Base-by-base conservation (phyloP, 2,113 vertebrate genomes). In the Callopanchax toddi region DNA sequence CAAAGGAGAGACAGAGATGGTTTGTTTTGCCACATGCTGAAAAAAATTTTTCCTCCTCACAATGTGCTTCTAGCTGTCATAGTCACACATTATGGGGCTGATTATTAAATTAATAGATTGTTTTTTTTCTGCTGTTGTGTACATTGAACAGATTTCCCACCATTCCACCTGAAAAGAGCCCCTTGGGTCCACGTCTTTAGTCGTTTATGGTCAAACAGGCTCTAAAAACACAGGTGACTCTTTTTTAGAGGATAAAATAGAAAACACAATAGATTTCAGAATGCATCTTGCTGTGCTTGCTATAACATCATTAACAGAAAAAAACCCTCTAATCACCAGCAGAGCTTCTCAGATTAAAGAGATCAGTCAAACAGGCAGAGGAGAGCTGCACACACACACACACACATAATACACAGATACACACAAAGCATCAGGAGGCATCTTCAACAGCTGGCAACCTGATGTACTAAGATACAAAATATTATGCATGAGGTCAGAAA, bases 91-190 rank as follows among this genome's bases (percentile, higher is more conserved):
- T 55, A 50, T 50, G 67, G n/a, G 4, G 8, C 55, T 71, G 62
- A 67, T 79, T 73, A 83, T 13, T 44, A 79, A 73, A 80, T 80
- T 50, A 74, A 71, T 69, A 64, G 17, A 55, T 67, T 42, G 58
- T 63, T 58, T 72, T 55, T 56, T 26, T 32, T 17, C 22, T 36
- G 25, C 69, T 11, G 53, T 43, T 67, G 53, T 46, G 76, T 43
- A 61, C 54, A 58, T 67, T 45, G 22, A 66, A 82, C 21, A 48
- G 8, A 29, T 40, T 60, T 74, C 29, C 37, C 34, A 29, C 40
- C 52, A 60, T 63, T 66, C n/a, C 25, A 26, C 8, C 46, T n/a
- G 18, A 29, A 25, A 29, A 23, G 16, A 25, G 22, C 21, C 36
- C 22, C 15, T 29, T 7, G 10, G 11, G 37, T 63, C 42, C 49